phyloP scores from a whole-genome alignment of 2,113 vertebrate species.

The Dicerorhinus sumatrensis region DNA sequence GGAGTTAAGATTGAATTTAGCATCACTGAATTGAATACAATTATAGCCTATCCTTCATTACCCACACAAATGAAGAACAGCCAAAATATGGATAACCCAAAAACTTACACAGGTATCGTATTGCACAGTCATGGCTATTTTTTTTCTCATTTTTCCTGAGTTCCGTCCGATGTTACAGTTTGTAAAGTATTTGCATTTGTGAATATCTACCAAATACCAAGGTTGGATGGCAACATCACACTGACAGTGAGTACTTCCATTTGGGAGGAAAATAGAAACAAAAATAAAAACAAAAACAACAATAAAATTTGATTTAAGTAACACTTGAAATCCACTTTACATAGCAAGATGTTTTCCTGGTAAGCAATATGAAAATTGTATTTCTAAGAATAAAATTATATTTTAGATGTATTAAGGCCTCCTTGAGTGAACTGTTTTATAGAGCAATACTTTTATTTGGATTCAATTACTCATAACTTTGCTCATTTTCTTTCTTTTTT shows the following conservation, averaged over 20 bases:
- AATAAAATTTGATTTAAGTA: background rate
- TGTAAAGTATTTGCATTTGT: background rate
- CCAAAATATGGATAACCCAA: background rate
- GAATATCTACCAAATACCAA: background rate
- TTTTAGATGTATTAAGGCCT: background rate
- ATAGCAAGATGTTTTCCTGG: background rate
- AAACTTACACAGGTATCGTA: background rate
- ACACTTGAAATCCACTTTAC: background rate
- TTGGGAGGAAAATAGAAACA: background rate
- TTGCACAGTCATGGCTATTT: background rate
- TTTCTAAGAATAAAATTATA: conserved; percentile 19
- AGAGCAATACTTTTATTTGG: background rate
- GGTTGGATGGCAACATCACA: background rate
- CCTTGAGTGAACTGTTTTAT: background rate
- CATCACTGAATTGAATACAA: conserved; percentile 36
- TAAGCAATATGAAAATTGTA: background rate
- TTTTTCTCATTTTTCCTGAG: background rate
- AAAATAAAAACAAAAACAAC: background rate
- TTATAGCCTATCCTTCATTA: conserved; percentile 51
- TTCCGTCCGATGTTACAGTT: background rate
- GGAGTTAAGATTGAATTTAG: conserved; percentile 38
- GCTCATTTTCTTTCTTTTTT: background rate
- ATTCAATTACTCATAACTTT: background rate
- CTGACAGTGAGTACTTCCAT: background rate
- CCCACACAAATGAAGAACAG: conserved; percentile 69